Percentiles rank a stretch among this genome's conserved stretches.
phyloP scores from a whole-genome alignment of 1,140 invertebrate genomes.

The Drosophila ercepeae region DNA sequence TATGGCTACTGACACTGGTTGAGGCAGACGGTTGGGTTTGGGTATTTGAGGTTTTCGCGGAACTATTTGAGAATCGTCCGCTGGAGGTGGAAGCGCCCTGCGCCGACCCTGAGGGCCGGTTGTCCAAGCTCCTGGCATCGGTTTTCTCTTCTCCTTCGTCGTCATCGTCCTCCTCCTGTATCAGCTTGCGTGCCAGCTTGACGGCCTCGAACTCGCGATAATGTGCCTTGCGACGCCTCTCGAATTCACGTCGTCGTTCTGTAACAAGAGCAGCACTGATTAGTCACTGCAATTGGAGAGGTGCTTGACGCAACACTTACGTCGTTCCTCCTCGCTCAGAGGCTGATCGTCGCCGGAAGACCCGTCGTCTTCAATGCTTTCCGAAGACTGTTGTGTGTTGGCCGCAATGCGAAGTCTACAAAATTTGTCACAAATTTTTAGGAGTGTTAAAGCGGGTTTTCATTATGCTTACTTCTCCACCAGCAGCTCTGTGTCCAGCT shows the following conservation, averaged over 20 bases:
- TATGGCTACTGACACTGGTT: constrained; percentile 42
- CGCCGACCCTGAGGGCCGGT: constrained; percentile 44
- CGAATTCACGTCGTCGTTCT: constrained; percentile 91
- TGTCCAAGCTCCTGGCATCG: constrained; percentile 22
- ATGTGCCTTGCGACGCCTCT: constrained; percentile 96
- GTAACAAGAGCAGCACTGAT: constrained; percentile 55
- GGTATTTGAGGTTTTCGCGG: constrained; percentile 42
- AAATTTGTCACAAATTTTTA: neutral
- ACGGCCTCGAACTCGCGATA: constrained; percentile 99
- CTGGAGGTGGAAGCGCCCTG: constrained; percentile 44
- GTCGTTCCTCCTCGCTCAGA: constrained; percentile 86
- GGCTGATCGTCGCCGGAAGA: constrained; percentile 87
- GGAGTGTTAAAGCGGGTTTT: too few relatives aligned
- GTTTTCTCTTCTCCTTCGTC: constrained; percentile 10
- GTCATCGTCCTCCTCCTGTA: constrained; percentile 96
- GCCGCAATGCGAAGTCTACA: constrained; percentile 84
- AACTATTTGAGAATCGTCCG: constrained; percentile 42
- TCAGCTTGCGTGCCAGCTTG: constrained; percentile 93
- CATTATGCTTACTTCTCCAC: constrained; percentile 87
- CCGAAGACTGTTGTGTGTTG: constrained; percentile 81
- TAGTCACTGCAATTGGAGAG: constrained; percentile 5
- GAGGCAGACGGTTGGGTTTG: constrained; percentile 32
- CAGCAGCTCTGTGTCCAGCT: constrained; percentile 90
- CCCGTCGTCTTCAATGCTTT: constrained; percentile 86
- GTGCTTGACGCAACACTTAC: constrained; percentile 58